Percentiles rank a stretch among this genome's conserved stretches.
Evolutionary conservation across 64 coral and sea anemone genomes (phyloP).

Genomic region (Pocillopora verrucosa): DNA sequence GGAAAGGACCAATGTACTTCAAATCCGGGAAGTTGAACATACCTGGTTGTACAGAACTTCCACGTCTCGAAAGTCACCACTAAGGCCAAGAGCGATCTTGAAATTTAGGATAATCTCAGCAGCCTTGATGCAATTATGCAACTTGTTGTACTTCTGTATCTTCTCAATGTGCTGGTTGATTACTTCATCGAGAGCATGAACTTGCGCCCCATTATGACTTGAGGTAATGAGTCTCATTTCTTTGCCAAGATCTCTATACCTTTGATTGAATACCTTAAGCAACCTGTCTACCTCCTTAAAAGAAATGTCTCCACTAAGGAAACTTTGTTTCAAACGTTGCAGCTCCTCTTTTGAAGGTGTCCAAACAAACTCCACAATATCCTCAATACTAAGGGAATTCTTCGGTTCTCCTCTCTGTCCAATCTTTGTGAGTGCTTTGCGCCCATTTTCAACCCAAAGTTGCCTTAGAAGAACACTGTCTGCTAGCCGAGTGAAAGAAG

Average conservation of each 20-base stretch:
- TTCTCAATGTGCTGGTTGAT: background rate
- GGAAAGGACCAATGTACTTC: no score
- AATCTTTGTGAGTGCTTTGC: constrained; percentile 5
- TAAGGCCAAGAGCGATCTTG: constrained; percentile 19
- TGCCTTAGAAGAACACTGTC: constrained; percentile 41
- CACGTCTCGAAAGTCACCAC: constrained; percentile 37
- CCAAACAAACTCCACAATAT: constrained; percentile 44
- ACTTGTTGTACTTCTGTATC: constrained; percentile 20
- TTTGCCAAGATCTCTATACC: background rate
- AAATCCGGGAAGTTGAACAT: background rate
- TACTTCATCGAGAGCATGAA: background rate
- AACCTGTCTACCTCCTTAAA: constrained; percentile 43
- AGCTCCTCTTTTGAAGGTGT: constrained; percentile 25
- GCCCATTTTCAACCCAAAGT: constrained; percentile 44
- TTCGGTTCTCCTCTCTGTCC: constrained; percentile 3
- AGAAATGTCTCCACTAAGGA: constrained; percentile 1
- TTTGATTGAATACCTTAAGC: constrained; percentile 22
- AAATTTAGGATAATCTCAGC: constrained; percentile 46
- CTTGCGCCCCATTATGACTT: background rate
- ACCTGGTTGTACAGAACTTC: constrained; percentile 49
- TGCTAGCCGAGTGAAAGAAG: background rate
- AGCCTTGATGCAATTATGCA: constrained; percentile 41
- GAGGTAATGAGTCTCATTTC: constrained; percentile 20
- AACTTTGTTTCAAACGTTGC: background rate
- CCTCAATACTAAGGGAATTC: background rate